A percentile compares a stretch with the other conserved stretches of the same genome.
These are phyloP conservation scores for Polyodon spathula DNA, from an alignment of 2,113 vertebrate genomes.

Conservation along the genomic window DNA sequence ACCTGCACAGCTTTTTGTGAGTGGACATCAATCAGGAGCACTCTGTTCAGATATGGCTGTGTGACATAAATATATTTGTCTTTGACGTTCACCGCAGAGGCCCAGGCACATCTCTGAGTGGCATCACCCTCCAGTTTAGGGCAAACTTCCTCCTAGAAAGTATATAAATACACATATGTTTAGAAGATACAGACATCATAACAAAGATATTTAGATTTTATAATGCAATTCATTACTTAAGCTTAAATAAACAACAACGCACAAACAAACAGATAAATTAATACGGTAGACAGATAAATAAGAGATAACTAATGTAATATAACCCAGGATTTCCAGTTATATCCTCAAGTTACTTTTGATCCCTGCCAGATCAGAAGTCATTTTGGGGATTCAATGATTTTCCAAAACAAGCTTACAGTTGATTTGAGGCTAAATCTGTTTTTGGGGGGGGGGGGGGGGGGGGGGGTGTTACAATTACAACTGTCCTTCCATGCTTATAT, in stretches of 20 bases:
- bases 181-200: neutral
- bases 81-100: conserved; percentile 86
- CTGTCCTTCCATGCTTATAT: no score
- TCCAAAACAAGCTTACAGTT: no score
- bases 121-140: conserved; percentile 61
- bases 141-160: conserved; percentile 83
- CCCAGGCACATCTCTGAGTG: conserved; percentile 80
- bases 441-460: no score
- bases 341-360: neutral
- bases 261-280: neutral
- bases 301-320: no score
- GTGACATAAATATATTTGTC: conserved; percentile 90
- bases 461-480: no score
- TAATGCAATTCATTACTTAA: neutral
- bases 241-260: neutral
- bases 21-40: conserved; percentile 87
- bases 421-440: no score
- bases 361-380: neutral
- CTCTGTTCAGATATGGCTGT: conserved; percentile 79
- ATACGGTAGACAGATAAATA: no score
- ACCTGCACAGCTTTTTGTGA: conserved; percentile 96
- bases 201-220: neutral
- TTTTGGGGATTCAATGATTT: no score
- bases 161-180: neutral
- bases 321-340: no score